Conservation (phyloP, 1,140 invertebrate genomes). For the Drosophila pruinosa region DNA sequence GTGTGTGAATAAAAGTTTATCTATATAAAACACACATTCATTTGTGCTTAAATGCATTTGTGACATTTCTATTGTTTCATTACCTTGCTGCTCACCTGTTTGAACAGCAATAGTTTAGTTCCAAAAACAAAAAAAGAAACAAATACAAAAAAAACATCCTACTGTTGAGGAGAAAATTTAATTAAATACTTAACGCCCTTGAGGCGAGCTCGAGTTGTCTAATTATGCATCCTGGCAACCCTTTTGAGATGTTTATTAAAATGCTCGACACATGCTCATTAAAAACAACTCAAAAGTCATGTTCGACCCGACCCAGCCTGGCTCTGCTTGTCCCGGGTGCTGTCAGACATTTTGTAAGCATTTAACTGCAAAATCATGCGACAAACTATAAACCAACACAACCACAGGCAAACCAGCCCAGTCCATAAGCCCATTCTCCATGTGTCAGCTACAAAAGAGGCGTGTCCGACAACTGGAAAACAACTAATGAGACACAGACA, state of each 20-base stretch:
- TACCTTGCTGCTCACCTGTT: constrained; percentile 5
- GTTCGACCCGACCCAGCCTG: constrained; percentile 24
- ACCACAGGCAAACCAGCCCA: constrained; percentile 20
- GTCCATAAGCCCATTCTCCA: background rate
- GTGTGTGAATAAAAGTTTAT: constrained; percentile 52
- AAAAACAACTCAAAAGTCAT: constrained; percentile 77
- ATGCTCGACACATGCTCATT: constrained; percentile 61
- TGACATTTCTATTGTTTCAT: constrained; percentile 30
- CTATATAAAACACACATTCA: constrained; percentile 63
- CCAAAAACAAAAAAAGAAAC: background rate
- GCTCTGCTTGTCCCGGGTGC: background rate
- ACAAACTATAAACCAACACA: constrained; percentile 76
- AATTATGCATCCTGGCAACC: constrained; percentile 29
- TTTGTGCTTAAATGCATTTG: constrained; percentile 62
- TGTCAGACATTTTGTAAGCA: constrained; percentile 73
- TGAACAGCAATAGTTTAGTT: too few relatives aligned
- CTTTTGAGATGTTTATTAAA: constrained; percentile 63
- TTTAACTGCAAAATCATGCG: constrained; percentile 80
- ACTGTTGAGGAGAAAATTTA: constrained; percentile 34
- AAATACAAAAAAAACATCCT: background rate
- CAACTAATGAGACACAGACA: constrained; percentile 66
- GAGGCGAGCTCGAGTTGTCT: constrained; percentile 16
- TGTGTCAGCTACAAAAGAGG: background rate
- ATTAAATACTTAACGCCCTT: constrained; percentile 58
- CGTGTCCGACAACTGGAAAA: constrained; percentile 55